Percentiles rank a stretch among this genome's conserved stretches.
Conservation (phyloP, 2,888 invertebrate species). For the Plutella xylostella region DNA sequence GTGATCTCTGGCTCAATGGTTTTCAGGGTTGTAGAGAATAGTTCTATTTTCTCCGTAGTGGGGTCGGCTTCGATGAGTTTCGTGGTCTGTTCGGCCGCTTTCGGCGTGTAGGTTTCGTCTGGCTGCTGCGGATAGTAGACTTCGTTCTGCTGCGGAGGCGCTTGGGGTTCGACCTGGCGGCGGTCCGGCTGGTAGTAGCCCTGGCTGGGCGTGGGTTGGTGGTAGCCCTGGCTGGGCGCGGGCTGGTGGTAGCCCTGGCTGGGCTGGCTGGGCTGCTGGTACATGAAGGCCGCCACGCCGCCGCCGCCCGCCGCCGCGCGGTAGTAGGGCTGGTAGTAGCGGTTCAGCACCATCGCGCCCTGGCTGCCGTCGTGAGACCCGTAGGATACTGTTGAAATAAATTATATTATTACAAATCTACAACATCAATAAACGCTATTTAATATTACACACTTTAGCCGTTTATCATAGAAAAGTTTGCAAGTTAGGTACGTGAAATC, state of each 20-base stretch:
- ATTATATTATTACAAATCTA: too few species aligned
- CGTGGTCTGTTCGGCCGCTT: conserved; percentile 35
- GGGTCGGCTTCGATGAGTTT: conserved; percentile 19
- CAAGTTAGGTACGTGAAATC: too few species aligned
- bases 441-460: too few species aligned
- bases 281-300: conserved; percentile 56
- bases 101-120: conserved; percentile 19
- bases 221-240: conserved; percentile 24
- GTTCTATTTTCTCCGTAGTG: conserved; percentile 41
- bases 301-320: conserved; percentile 36
- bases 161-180: too few species aligned
- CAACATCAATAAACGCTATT: too few species aligned
- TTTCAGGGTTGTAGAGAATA: conserved; percentile 36
- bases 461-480: too few species aligned
- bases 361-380: conserved; percentile 45
- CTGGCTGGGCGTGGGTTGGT: conserved; percentile 38
- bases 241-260: conserved; percentile 44
- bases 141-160: conserved; percentile 48
- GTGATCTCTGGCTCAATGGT: conserved; percentile 34
- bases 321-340: conserved; percentile 59
- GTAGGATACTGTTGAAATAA: conserved; percentile 44
- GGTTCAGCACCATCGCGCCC: conserved; percentile 54
- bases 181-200: too few species aligned
- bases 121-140: conserved; percentile 35
- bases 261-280: conserved; percentile 38